Conservation (phyloP, 2,888 invertebrate species). For the Melieria omissa region DNA sequence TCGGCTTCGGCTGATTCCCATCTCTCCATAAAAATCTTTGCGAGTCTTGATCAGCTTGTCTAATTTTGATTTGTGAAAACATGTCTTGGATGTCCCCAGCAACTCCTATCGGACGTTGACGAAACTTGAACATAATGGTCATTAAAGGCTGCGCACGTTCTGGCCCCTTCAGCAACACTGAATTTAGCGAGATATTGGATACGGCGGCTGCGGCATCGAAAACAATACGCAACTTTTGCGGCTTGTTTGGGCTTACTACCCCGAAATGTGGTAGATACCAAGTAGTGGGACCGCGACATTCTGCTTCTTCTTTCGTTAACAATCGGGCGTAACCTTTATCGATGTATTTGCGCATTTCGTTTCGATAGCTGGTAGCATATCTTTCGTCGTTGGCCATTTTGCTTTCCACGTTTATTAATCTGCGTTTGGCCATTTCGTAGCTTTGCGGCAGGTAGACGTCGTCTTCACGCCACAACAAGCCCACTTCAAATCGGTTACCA, state of each 20-base stretch:
- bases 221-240: constrained; percentile 48
- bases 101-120: no score
- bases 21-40: no score
- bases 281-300: constrained; percentile 2
- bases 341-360: constrained; percentile 30
- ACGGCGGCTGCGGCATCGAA: constrained; percentile 53
- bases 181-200: constrained; percentile 46
- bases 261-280: constrained; percentile 36
- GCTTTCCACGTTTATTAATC: constrained; percentile 34
- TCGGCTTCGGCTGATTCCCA: no score
- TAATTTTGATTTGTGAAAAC: no score
- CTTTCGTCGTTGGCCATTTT: neutral
- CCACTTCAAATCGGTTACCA: constrained; percentile 4
- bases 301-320: constrained; percentile 15
- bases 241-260: constrained; percentile 43
- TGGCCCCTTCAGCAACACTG: constrained; percentile 47
- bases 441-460: constrained; percentile 27
- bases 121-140: neutral
- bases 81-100: no score
- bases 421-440: constrained; percentile 39
- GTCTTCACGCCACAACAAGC: constrained; percentile 6
- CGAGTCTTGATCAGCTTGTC: no score
- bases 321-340: constrained; percentile 21
- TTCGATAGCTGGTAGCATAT: neutral
- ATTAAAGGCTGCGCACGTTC: constrained; percentile 49